Evolutionary conservation across 1,140 invertebrate genomes (phyloP).

Genomic region (Aplysia californica): DNA sequence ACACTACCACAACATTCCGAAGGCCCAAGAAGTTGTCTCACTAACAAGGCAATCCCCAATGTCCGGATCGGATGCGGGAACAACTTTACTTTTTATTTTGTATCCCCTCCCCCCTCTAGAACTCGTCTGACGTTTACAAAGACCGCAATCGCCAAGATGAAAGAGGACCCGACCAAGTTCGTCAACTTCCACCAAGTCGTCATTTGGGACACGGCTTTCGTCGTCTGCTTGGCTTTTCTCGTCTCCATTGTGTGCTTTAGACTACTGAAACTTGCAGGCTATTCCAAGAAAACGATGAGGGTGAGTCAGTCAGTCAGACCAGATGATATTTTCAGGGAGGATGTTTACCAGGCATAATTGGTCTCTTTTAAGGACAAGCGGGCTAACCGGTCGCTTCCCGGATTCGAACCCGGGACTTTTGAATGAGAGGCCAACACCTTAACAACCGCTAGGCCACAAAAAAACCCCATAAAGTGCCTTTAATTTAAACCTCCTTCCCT

Average conservation of each 20-base stretch:
- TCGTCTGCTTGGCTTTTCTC: conserved; percentile 26
- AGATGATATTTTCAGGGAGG: too few relatives aligned
- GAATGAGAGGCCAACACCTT: too few relatives aligned
- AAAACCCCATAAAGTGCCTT: too few relatives aligned
- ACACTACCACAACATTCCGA: too few relatives aligned
- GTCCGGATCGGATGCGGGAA: too few relatives aligned
- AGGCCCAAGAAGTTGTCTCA: too few relatives aligned
- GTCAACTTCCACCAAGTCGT: conserved; percentile 42
- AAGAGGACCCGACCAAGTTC: conserved; percentile 27
- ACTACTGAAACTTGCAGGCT: conserved; percentile 38
- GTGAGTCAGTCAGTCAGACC: neutral
- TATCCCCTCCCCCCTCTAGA: conserved; percentile 2
- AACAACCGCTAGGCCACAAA: too few relatives aligned
- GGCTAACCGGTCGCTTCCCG: too few relatives aligned
- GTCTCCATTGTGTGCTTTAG: conserved; percentile 39
- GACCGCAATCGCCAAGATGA: conserved; percentile 3
- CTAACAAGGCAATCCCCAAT: too few relatives aligned
- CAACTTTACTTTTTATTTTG: neutral
- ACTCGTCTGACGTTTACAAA: conserved; percentile 36
- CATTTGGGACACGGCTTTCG: conserved; percentile 38
- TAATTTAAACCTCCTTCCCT: too few relatives aligned
- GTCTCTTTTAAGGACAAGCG: too few relatives aligned
- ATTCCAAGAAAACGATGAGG: conserved; percentile 32
- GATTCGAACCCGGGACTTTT: neutral
- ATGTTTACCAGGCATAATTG: neutral